Conservation (phyloP, 2,888 invertebrate species). For the Drosophila birchii region DNA sequence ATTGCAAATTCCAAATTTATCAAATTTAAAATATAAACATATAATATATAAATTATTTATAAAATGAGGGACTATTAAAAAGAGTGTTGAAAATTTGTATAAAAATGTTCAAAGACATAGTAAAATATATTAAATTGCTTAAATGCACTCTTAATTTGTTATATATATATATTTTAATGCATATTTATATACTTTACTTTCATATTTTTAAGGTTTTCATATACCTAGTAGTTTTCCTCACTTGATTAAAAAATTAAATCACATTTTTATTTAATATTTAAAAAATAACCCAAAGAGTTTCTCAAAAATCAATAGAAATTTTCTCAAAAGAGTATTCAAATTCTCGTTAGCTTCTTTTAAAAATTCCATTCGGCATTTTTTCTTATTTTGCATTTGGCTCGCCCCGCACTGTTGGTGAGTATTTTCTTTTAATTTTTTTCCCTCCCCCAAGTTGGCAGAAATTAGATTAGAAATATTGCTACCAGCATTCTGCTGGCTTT, state of each 20-base stretch:
- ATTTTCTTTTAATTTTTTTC: slow-evolving; percentile 74
- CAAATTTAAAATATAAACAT: too few relatives aligned
- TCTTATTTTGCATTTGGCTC: slow-evolving; percentile 42
- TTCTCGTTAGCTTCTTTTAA: background rate
- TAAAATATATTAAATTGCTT: background rate
- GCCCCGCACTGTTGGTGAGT: slow-evolving; percentile 51
- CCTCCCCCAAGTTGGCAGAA: slow-evolving; percentile 66
- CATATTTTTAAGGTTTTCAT: background rate
- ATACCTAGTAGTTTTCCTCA: background rate
- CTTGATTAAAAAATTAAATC: too few relatives aligned
- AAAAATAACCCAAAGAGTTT: background rate
- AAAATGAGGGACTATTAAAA: too few relatives aligned
- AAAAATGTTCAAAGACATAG: background rate
- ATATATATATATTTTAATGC: background rate
- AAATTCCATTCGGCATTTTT: slow-evolving; percentile 16
- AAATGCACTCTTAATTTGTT: background rate
- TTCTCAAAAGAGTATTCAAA: background rate
- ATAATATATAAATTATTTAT: too few relatives aligned
- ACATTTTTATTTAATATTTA: background rate
- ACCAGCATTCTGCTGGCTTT: slow-evolving; percentile 68
- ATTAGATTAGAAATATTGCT: slow-evolving; percentile 82
- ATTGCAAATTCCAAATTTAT: too few relatives aligned
- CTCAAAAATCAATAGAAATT: background rate
- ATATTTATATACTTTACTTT: background rate
- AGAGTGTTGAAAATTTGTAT: too few relatives aligned